Percentiles rank a stretch among this genome's conserved stretches.
Conservation (phyloP, 2,113 vertebrate species). For the Petrocephalus zakoni region DNA sequence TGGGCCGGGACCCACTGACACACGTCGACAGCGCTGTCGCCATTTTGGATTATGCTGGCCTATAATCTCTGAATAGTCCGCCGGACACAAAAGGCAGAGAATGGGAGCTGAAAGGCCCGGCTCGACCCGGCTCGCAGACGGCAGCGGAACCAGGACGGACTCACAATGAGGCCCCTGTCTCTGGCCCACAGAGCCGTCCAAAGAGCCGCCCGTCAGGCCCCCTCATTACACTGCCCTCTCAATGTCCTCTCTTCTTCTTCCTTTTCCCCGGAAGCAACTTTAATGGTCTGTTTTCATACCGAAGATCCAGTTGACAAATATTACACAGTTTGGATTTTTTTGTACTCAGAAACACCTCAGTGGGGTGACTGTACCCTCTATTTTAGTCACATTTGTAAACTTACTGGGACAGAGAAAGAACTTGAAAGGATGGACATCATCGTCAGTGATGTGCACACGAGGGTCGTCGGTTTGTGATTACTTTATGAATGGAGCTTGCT, state of each 20-base stretch:
- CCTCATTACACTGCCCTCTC: neutral
- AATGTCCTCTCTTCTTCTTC: neutral
- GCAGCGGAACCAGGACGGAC: neutral
- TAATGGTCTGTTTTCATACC: neutral
- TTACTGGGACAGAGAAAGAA: neutral
- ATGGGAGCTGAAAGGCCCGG: neutral
- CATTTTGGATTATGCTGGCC: constrained; percentile 33
- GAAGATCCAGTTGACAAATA: neutral
- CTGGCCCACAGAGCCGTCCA: neutral
- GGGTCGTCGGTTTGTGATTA: neutral
- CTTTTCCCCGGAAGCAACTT: neutral
- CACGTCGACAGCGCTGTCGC: constrained; percentile 39
- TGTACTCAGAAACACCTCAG: neutral
- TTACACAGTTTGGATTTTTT: neutral
- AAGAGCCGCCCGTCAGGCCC: neutral
- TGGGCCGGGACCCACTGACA: neutral
- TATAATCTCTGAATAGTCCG: constrained; percentile 40
- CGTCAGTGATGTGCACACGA: neutral
- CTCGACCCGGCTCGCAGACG: neutral
- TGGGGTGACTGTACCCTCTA: neutral
- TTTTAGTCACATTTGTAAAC: neutral
- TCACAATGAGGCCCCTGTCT: constrained; percentile 1
- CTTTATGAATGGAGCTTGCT: neutral
- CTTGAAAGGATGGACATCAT: neutral
- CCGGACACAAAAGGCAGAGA: neutral